Evolutionary conservation across 1,140 invertebrate genomes (phyloP), one percentile per base, ranked within the genome.

Genomic region (Nasonia vitripennis): DNA sequence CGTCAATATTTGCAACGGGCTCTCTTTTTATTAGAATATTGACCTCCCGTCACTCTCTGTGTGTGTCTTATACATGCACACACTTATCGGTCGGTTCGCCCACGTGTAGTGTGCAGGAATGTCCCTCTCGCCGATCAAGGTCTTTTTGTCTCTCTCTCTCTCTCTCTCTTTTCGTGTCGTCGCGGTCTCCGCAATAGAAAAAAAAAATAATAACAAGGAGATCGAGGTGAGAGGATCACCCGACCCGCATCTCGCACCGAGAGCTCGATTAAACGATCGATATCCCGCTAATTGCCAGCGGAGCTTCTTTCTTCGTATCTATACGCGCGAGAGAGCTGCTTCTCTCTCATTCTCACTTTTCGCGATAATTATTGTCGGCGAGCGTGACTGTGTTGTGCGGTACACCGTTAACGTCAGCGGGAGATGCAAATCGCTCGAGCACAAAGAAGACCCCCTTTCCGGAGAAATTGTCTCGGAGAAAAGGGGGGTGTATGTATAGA

Each of bases 391-490:
- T 45, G 17, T 12, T 48, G 23, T 17, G 79, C 37, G 3, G 70
- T 71, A 11, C 12, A 23, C 79, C 71, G 48, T 74, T 62, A 74
- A 82, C 73, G 27, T 27, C 27, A 73, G 70, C 67, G 67, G n/a
- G 67, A 55, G 51, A 81, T 75, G 78, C 71, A 85, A 85, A 85
- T 85, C 82, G 41, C 48, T 71, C 70, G 67, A 27, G 10, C 51
- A 55, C 51, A 55, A 55, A 55, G 51, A 55, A 55, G 51, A 55
- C 11, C 51, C 11, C 51, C 51, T 55, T 55, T 55, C 12, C 51
- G 51, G 51, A 55, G 51, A 20, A 55, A 55, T 55, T 55, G 51
- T 55, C 51, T 55, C 51, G 11, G 17, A 55, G 51, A 55, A 55
- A 20, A 5, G 51, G 51, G 51, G 51, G 11, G 12, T 4, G 17